Percentiles rank a stretch among this genome's conserved stretches.
Conservation (phyloP, 2,888 invertebrate genomes). For the Macrophya alboannulata region DNA sequence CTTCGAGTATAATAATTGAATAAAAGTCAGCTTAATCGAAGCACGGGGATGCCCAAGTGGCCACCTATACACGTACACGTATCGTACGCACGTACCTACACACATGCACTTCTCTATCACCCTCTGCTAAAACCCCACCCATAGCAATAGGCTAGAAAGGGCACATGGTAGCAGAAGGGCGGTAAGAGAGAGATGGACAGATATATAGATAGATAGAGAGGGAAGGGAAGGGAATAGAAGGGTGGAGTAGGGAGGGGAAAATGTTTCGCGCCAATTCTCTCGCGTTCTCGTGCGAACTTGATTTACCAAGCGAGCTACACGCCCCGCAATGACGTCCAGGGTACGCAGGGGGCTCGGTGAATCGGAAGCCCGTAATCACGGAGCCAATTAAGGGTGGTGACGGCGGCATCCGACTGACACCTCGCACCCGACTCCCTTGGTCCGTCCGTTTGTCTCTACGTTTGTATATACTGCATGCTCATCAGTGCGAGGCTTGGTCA, state of each 20-base stretch:
- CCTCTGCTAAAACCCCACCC: background rate
- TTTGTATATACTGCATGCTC: constrained; percentile 2
- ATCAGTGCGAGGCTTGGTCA: constrained; percentile 18
- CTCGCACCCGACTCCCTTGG: constrained; percentile 47
- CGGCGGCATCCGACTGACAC: constrained; percentile 67
- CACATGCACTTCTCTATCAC: background rate
- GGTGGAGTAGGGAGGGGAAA: background rate
- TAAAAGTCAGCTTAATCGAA: constrained; percentile 54
- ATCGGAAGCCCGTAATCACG: constrained; percentile 62
- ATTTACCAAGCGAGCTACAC: constrained; percentile 43
- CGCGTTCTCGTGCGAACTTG: constrained; percentile 53
- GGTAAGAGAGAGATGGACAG: background rate
- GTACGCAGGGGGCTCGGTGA: constrained; percentile 60
- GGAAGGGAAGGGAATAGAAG: background rate
- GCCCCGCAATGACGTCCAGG: constrained; percentile 51
- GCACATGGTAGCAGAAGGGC: background rate
- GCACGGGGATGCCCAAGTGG: constrained; percentile 42
- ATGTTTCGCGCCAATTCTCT: constrained; percentile 52
- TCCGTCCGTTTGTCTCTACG: constrained; percentile 14
- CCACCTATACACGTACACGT: constrained; percentile 11
- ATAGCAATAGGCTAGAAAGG: background rate
- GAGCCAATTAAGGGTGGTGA: constrained; percentile 69
- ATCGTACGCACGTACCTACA: background rate
- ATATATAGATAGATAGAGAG: background rate
- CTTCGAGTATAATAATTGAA: constrained; percentile 49